Conservation (phyloP, 1,140 invertebrate species). For the Tachypleus tridentatus region DNA sequence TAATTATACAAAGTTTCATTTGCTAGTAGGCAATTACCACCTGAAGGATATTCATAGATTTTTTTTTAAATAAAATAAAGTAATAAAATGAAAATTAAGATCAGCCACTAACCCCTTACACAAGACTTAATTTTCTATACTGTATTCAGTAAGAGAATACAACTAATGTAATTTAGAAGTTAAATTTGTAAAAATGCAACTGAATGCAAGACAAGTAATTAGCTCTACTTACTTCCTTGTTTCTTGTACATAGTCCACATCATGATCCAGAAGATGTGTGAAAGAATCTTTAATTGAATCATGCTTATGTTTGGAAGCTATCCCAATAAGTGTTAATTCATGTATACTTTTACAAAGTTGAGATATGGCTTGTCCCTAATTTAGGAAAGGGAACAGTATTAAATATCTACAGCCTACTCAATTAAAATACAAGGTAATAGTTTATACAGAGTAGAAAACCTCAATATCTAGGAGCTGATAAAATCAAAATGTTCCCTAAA, state of each 20-base stretch:
- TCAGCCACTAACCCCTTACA: background rate
- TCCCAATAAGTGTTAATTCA: slow-evolving; percentile 67
- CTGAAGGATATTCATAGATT: background rate
- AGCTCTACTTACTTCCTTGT: slow-evolving; percentile 58
- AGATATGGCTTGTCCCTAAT: slow-evolving; percentile 64
- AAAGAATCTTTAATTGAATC: slow-evolving; percentile 60
- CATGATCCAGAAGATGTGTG: slow-evolving; percentile 60
- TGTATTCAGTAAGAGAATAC: background rate
- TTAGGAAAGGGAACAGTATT: no score
- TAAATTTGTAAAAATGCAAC: background rate
- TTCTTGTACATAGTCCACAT: slow-evolving; percentile 65
- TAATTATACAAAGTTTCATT: no score
- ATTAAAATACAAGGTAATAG: no score
- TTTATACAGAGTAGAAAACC: no score
- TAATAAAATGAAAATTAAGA: slow-evolving; percentile 1
- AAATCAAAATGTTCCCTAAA: no score
- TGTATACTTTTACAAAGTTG: slow-evolving; percentile 69
- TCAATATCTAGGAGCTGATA: no score
- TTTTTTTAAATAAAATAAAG: slow-evolving; percentile 2
- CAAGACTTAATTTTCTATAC: background rate
- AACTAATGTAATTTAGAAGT: background rate
- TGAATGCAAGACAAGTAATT: background rate
- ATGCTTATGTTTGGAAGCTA: slow-evolving; percentile 72
- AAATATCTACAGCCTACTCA: no score
- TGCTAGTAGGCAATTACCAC: no score